Evolutionary conservation across 2,113 vertebrate genomes (phyloP), one percentile per base, ranked within the genome.

Genomic region (Pimephales promelas): DNA sequence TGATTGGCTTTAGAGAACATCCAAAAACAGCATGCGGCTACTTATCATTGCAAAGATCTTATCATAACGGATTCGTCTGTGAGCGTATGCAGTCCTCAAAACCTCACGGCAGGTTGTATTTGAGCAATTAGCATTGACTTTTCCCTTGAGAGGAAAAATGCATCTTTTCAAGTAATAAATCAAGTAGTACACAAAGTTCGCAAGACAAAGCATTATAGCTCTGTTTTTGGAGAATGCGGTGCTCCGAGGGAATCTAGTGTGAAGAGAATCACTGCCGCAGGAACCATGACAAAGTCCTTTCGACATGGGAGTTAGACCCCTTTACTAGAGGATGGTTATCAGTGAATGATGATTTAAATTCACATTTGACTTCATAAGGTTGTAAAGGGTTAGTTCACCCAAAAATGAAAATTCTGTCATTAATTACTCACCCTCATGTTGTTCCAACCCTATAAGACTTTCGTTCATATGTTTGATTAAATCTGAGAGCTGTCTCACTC

Each of bases 111-210:
- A 59, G 79, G 61, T 18, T 79, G 26, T 68, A 22, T 18, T 68
- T 79, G 49, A 72, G 31, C 57, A 66, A 81, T 82, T 79, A 24
- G 9, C 34, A 24, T 31, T 56, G 74, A 62, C 78, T 73, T 88
- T 59, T 71, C 71, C 36, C 73, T 40, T 34, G 24, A 56, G 5
- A 31, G 70, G 71, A 40, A 28, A 14, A 34, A n/a, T 56, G 59
- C 68, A 76, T 52, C n/a, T 75, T 71, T 83, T 70, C 34, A 59
- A 71, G 24, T 74, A 81, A 83, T 72, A 18, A 81, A 45, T 78
- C 81, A 73, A 77, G 83, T 62, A 80, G 83, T 54, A 28, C 47
- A 81, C 68, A 79, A 64, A 71, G 79, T 78, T 68, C 43, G 31
- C 40, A 62, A 79, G 66, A 73, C 40, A 47, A 28, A 34, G 31